Conservation (phyloP, 2,888 invertebrate genomes). For the Sinohyriopsis cumingii region DNA sequence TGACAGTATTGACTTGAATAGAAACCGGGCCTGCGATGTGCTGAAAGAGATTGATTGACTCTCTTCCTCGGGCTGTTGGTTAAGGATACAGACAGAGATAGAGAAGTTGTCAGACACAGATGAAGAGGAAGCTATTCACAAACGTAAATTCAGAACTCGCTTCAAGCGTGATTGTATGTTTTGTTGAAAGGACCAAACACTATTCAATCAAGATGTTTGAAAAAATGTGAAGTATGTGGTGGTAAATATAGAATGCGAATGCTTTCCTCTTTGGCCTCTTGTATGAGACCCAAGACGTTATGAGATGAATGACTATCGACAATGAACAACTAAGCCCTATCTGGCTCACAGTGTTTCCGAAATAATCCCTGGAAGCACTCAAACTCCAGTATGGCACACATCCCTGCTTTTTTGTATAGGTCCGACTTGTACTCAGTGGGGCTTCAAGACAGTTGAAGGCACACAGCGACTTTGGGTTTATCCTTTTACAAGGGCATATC, state of each 20-base stretch:
- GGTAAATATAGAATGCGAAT: slow-evolving; percentile 1
- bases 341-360: slow-evolving; percentile 3
- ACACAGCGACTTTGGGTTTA: too few species aligned
- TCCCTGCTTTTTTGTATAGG: neutral
- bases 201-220: neutral
- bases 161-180: neutral
- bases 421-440: neutral
- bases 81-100: too few species aligned
- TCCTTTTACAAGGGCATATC: neutral
- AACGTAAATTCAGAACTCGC: neutral
- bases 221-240: neutral
- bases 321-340: neutral
- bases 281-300: neutral
- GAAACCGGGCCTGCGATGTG: too few species aligned
- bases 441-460: too few species aligned
- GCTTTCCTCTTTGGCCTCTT: neutral
- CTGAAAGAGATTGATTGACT: too few species aligned
- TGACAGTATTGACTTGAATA: too few species aligned
- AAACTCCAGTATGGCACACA: neutral
- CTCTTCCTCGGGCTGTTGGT: too few species aligned
- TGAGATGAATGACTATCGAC: slow-evolving; percentile 1
- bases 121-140: too few species aligned
- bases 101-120: too few species aligned
- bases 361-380: slow-evolving; percentile 2
- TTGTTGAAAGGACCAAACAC: neutral